A percentile compares a stretch with the other conserved stretches of the same genome.
These are phyloP conservation scores for Mustela lutreola DNA, from an alignment of 2,113 vertebrate species.

Conservation along the genomic window DNA sequence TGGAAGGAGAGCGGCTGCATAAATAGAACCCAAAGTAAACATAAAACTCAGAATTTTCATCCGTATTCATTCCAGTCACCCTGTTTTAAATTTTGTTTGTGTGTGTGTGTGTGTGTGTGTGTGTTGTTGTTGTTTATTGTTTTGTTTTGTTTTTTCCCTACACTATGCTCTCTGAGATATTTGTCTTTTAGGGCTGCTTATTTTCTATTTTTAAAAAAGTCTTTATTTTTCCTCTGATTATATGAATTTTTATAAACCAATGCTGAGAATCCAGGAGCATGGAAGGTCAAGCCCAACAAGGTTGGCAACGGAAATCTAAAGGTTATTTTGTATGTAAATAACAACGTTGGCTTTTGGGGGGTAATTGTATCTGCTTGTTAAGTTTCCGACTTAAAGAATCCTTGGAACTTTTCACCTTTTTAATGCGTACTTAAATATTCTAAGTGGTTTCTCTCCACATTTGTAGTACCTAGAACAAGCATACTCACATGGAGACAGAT, in stretches of 20 bases:
- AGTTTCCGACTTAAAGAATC: conserved; percentile 3
- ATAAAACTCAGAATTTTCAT: conserved; percentile 18
- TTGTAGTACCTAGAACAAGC: background rate
- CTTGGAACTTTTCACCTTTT: conserved; percentile 50
- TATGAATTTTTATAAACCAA: background rate
- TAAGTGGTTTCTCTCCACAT: conserved; percentile 20
- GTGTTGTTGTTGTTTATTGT: background rate
- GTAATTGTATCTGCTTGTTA: background rate
- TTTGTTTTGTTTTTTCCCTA: background rate
- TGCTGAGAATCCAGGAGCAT: background rate
- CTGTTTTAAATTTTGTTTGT: background rate
- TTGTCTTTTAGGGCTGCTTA: background rate
- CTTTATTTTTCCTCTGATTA: background rate
- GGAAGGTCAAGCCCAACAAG: background rate
- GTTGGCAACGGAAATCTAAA: background rate
- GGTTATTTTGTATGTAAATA: conserved; percentile 27
- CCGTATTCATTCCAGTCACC: background rate
- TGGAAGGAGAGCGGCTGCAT: background rate
- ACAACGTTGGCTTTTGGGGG: background rate
- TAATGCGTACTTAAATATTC: background rate
- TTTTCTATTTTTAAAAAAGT: background rate
- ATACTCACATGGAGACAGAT: too few relatives aligned
- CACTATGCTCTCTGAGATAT: background rate
- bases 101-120: too few relatives aligned
- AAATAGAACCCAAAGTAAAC: background rate